Percentiles rank a stretch among this genome's conserved stretches.
These are phyloP conservation scores for Varecia variegata DNA, from an alignment of 2,797 vertebrate genomes.

Conservation along the genomic window DNA sequence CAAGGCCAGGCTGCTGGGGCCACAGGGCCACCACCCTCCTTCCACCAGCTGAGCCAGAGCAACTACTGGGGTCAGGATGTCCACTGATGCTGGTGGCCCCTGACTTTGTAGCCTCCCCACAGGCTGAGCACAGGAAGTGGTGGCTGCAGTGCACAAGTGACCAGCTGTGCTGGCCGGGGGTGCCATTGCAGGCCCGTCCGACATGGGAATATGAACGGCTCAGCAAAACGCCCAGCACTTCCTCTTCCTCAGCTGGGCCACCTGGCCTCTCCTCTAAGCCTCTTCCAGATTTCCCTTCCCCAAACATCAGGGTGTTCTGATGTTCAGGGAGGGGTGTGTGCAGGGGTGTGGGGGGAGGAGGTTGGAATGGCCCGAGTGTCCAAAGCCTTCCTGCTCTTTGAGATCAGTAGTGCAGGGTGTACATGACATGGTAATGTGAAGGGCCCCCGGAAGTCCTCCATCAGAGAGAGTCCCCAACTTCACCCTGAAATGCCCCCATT, in stretches of 20 bases:
- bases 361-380: fast-evolving
- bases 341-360: neutral
- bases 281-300: slow-evolving; percentile 23
- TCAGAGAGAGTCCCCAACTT: neutral
- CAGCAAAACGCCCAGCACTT: slow-evolving; percentile 48
- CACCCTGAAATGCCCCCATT: neutral
- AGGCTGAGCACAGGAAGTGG: slow-evolving; percentile 71
- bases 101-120: neutral
- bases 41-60: slow-evolving; percentile 73
- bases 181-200: slow-evolving; percentile 61
- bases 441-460: neutral
- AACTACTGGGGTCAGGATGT: neutral
- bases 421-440: neutral
- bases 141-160: slow-evolving; percentile 74
- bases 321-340: neutral
- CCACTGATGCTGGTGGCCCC: neutral
- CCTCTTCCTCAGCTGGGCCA: neutral
- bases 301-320: neutral
- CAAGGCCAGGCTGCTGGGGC: slow-evolving; percentile 71
- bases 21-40: slow-evolving; percentile 77
- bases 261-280: neutral
- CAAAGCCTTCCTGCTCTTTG: neutral
- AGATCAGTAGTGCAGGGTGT: neutral
- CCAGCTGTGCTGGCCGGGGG: slow-evolving; percentile 74
- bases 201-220: slow-evolving; percentile 64